Percentiles rank a stretch among this genome's conserved stretches.
Conservation (phyloP, 2,797 vertebrate genomes). For the Falco naumanni region DNA sequence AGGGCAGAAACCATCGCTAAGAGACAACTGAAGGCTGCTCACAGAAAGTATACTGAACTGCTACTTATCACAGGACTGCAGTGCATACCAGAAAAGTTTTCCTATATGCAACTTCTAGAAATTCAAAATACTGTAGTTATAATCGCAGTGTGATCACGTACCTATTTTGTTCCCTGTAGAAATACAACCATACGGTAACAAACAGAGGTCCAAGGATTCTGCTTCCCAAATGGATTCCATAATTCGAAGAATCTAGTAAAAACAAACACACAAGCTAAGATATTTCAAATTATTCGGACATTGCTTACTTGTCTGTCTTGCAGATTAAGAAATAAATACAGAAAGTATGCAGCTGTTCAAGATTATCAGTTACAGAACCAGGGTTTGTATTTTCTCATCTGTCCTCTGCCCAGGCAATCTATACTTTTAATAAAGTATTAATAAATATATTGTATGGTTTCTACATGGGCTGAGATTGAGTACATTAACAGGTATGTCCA, state of each 20-base stretch:
- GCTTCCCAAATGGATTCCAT: slow-evolving; percentile 99
- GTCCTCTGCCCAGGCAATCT: background rate
- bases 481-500: background rate
- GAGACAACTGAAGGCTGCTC: background rate
- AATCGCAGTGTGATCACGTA: slow-evolving; percentile 49
- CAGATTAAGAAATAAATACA: background rate
- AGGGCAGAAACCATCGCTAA: background rate
- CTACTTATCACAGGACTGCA: background rate
- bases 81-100: background rate
- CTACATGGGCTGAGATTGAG: background rate
- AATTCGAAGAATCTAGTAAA: slow-evolving; percentile 91
- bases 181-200: slow-evolving; percentile 96
- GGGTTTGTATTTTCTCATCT: background rate
- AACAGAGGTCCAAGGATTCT: slow-evolving; percentile 92
- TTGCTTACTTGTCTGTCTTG: background rate
- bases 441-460: background rate
- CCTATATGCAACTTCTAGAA: background rate
- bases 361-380: background rate
- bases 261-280: background rate
- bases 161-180: slow-evolving; percentile 98
- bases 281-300: background rate
- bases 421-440: background rate
- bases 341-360: background rate
- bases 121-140: background rate
- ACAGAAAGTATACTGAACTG: background rate